A percentile compares a stretch with the other conserved stretches of the same genome.
Conservation (phyloP, 1,140 invertebrate genomes). For the Protaetia brevitarsis region DNA sequence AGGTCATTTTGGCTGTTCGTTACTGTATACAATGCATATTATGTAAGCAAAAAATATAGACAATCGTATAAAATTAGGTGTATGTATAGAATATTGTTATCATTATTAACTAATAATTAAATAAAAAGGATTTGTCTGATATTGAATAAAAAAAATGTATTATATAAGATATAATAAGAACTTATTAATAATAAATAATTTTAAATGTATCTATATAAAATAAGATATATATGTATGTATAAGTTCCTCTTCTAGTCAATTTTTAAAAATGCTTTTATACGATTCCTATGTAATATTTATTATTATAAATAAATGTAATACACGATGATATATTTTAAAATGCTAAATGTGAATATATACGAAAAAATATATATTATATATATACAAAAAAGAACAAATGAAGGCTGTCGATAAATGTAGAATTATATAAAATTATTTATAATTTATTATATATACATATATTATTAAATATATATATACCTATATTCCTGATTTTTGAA, state of each 20-base stretch:
- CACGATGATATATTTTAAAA: neutral
- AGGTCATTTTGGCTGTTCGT: too few species aligned
- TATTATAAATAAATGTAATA: too few species aligned
- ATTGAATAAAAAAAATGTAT: too few species aligned
- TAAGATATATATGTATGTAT: neutral
- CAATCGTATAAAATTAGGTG: too few species aligned
- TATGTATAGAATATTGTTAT: too few species aligned
- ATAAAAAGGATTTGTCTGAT: too few species aligned
- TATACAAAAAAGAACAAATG: neutral
- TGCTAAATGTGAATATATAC: neutral
- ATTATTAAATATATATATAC: too few species aligned
- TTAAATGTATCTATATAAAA: neutral
- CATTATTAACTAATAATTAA: too few species aligned
- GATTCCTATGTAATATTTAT: too few species aligned
- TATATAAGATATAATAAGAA: neutral
- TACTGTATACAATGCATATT: too few species aligned
- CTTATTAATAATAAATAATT: neutral
- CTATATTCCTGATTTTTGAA: too few species aligned
- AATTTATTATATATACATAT: neutral
- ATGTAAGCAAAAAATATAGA: too few species aligned
- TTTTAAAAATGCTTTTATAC: slow-evolving; percentile 14
- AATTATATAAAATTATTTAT: neutral
- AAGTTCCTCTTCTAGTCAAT: slow-evolving; percentile 13
- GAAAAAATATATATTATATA: neutral
- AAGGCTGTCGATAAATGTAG: neutral